phyloP scores from a whole-genome alignment of 2,797 vertebrate species.

The Poecilia velifera region DNA sequence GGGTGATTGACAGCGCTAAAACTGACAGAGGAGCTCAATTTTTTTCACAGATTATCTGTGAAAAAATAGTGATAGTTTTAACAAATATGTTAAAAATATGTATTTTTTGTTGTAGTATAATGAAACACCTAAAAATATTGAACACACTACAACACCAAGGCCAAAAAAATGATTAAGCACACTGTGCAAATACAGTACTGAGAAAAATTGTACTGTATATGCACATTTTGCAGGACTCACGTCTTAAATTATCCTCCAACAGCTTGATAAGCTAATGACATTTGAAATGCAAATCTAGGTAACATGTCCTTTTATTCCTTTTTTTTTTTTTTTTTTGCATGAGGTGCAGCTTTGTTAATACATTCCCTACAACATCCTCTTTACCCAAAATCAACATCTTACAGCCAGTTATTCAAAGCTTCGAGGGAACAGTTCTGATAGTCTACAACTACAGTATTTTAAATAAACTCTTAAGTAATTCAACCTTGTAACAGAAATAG shows the following conservation, averaged over 20 bases:
- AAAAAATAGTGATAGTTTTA: too few species aligned
- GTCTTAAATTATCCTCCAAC: conserved; percentile 14
- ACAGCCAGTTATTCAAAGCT: conserved; percentile 70
- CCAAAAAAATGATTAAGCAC: conserved; percentile 6
- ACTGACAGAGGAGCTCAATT: too few species aligned
- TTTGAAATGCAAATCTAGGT: conserved; percentile 75
- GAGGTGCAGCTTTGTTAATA: conserved; percentile 54
- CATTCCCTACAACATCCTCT: conserved; percentile 53
- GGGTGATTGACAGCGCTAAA: too few species aligned
- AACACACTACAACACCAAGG: not conserved
- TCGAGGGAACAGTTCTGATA: conserved; percentile 54
- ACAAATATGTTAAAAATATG: too few species aligned
- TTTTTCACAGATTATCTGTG: too few species aligned
- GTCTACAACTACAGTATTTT: conserved; percentile 18
- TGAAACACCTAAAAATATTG: not conserved
- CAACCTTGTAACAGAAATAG: not conserved
- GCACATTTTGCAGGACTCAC: conserved; percentile 23
- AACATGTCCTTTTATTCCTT: conserved; percentile 53
- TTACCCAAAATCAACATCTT: conserved; percentile 73
- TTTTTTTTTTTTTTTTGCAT: conserved; percentile 51
- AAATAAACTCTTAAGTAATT: not conserved
- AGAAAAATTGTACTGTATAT: conserved; percentile 17
- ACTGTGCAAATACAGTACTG: conserved; percentile 24
- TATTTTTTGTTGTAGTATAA: not conserved
- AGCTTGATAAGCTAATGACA: conserved; percentile 50